Evolutionary conservation across 2,113 vertebrate genomes (phyloP).

Genomic region (Pseudopipra pipra): DNA sequence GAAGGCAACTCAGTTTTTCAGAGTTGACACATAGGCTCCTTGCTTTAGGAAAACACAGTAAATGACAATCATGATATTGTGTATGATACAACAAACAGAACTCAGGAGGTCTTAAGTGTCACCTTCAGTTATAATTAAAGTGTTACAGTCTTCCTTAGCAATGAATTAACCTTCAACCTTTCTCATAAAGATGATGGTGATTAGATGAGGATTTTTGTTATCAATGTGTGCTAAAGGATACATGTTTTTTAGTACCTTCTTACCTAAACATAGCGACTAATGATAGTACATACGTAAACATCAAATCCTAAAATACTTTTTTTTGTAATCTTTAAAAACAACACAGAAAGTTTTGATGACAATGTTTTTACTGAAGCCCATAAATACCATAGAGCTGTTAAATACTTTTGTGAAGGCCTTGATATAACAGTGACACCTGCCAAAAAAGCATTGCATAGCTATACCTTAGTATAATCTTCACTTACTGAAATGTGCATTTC

Average conservation of each 20-base stretch:
- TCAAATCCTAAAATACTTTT: not conserved
- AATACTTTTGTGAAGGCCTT: not conserved
- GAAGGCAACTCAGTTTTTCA: not conserved
- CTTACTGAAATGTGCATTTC: not conserved
- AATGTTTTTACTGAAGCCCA: not conserved
- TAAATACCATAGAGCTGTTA: not conserved
- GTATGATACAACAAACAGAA: not conserved
- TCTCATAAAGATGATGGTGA: not conserved
- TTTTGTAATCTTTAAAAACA: not conserved
- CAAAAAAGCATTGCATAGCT: not conserved
- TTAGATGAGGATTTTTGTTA: not conserved
- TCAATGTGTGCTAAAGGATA: not conserved
- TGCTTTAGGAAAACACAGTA: not conserved
- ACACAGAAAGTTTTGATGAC: not conserved
- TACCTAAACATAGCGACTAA: not conserved
- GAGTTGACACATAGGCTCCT: not conserved
- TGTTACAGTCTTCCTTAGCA: not conserved
- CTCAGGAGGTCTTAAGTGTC: not conserved
- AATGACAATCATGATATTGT: not conserved
- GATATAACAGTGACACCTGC: not conserved
- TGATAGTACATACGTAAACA: not conserved
- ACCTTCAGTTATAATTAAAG: not conserved
- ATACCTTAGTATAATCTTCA: not conserved
- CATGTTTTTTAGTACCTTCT: not conserved
- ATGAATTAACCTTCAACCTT: not conserved